A percentile compares a stretch with the other conserved stretches of the same genome.
Evolutionary conservation across 2,888 invertebrate species (phyloP).

Genomic region (Nomada flava): DNA sequence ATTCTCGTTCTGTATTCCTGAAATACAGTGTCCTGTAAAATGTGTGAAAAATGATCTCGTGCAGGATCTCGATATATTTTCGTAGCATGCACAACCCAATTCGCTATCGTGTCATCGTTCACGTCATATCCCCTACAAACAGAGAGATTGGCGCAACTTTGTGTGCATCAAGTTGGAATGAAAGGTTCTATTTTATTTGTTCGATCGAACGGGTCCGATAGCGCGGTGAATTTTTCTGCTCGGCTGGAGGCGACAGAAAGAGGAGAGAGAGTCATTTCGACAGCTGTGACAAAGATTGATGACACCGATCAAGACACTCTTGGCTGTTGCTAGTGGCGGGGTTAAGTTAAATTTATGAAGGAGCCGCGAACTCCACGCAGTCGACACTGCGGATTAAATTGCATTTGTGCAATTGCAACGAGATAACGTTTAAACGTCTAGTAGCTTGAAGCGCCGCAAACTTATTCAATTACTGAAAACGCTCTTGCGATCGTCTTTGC

Average conservation of each 20-base stretch:
- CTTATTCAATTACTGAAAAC: slow-evolving; percentile 30
- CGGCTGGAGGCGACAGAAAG: slow-evolving; percentile 7
- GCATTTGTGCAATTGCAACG: slow-evolving; percentile 25
- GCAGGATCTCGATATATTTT: neutral
- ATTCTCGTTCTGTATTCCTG: too few species aligned
- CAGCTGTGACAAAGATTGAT: slow-evolving; percentile 39
- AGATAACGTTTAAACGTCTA: slow-evolving; percentile 20
- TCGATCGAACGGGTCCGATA: neutral
- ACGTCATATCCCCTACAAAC: neutral
- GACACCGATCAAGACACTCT: slow-evolving; percentile 44
- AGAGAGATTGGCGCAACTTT: neutral
- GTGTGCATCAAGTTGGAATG: neutral
- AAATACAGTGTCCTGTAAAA: too few species aligned
- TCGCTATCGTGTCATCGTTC: neutral
- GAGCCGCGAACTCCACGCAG: slow-evolving; percentile 24
- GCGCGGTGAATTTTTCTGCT: slow-evolving; percentile 10
- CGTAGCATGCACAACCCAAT: neutral
- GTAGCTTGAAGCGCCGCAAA: neutral
- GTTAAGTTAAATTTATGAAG: slow-evolving; percentile 45
- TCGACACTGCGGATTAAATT: slow-evolving; percentile 40
- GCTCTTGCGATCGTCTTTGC: neutral
- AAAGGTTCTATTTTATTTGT: slow-evolving; percentile 8
- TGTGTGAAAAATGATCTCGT: neutral
- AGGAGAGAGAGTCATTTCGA: slow-evolving; percentile 15
- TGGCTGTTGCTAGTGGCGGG: slow-evolving; percentile 16